phyloP scores from a whole-genome alignment of 2,797 vertebrate species.

The Hoplostethus mediterraneus region DNA sequence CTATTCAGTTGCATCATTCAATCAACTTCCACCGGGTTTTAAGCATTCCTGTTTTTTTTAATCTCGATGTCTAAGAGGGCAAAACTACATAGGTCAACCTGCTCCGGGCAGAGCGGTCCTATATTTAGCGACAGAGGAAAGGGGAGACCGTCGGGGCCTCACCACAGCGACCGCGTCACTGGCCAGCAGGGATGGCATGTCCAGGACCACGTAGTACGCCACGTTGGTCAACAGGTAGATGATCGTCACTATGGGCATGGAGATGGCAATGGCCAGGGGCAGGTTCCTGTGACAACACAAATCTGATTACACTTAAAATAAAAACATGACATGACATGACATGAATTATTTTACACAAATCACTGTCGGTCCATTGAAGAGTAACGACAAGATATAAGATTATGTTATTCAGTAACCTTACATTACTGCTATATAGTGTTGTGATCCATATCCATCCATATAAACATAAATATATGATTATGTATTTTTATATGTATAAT shows the following conservation, averaged over 20 bases:
- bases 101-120: conserved; percentile 29
- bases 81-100: neutral
- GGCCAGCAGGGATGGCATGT: conserved; percentile 86
- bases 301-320: too few relatives aligned
- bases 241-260: conserved; percentile 88
- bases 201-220: conserved; percentile 89
- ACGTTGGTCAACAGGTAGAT: conserved; percentile 91
- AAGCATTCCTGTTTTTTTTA: conserved; percentile 20
- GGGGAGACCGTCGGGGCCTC: conserved; percentile 51
- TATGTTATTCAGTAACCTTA: too few relatives aligned
- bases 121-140: conserved; percentile 42
- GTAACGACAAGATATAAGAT: too few relatives aligned
- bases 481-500: too few relatives aligned
- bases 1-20: neutral
- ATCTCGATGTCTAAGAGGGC: neutral
- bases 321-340: too few relatives aligned
- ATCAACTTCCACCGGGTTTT: neutral
- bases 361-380: too few relatives aligned
- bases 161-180: conserved; percentile 91
- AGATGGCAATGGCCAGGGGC: conserved; percentile 88
- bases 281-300: conserved; percentile 83
- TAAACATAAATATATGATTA: too few relatives aligned
- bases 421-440: too few relatives aligned
- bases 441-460: too few relatives aligned
- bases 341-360: too few relatives aligned